Conservation (phyloP, 2,888 invertebrate genomes). For the Xestia c-nigrum region DNA sequence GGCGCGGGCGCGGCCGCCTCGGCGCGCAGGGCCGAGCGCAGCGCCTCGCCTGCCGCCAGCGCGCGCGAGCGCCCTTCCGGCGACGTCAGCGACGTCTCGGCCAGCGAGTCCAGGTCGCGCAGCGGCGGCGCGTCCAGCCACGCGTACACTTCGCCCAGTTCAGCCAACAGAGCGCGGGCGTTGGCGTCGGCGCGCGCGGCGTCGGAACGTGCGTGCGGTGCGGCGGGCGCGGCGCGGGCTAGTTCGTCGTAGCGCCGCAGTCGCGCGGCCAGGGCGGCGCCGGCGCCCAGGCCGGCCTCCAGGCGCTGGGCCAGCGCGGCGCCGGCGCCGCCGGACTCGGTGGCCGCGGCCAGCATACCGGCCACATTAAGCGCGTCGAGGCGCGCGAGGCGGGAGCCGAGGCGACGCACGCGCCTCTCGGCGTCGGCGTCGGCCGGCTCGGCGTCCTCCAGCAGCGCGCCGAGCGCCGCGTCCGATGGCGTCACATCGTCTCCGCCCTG, state of each 20-base stretch:
- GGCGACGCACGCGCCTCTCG: conserved; percentile 80
- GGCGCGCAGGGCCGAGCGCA: conserved; percentile 71
- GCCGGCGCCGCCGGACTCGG: conserved; percentile 95
- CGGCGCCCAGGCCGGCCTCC: conserved; percentile 89
- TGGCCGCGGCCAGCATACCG: conserved; percentile 93
- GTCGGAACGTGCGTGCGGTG: conserved; percentile 76
- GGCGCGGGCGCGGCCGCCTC: conserved; percentile 68
- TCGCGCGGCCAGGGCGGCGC: conserved; percentile 79
- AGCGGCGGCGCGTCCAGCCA: conserved; percentile 84
- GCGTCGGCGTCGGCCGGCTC: conserved; percentile 66
- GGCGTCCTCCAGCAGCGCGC: conserved; percentile 91
- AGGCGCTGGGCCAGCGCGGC: conserved; percentile 92
- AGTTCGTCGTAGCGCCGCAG: conserved; percentile 91
- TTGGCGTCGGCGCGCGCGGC: conserved; percentile 94
- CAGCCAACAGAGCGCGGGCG: conserved; percentile 94
- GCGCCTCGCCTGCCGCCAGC: conserved; percentile 74
- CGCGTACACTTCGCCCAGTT: conserved; percentile 92
- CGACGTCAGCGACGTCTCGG: conserved; percentile 77
- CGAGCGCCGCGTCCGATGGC: conserved; percentile 92
- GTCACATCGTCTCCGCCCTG: conserved; percentile 95
- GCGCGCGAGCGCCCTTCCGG: conserved; percentile 80
- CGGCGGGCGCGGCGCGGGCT: conserved; percentile 88
- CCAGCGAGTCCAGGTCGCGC: conserved; percentile 77
- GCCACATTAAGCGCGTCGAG: conserved; percentile 92
- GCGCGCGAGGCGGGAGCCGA: conserved; percentile 96